Evolutionary conservation across 2,113 vertebrate genomes (phyloP).

Genomic region (Silurus glanis): DNA sequence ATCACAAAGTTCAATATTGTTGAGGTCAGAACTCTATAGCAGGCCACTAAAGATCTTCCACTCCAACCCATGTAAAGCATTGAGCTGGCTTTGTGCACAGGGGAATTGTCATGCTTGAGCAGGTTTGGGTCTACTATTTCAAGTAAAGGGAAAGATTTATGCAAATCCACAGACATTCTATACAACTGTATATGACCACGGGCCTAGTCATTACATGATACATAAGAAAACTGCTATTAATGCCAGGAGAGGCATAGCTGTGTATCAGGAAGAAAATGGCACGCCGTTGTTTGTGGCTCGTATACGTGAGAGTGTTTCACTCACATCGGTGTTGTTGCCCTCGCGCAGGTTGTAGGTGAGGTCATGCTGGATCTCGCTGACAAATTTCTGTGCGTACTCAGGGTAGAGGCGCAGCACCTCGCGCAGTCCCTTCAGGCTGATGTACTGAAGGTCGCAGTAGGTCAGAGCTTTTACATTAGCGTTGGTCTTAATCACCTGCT

Average conservation of each 20-base stretch:
- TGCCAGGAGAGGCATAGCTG: not conserved
- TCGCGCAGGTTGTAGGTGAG: constrained; percentile 81
- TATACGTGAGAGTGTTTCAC: constrained; percentile 49
- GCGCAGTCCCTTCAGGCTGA: constrained; percentile 78
- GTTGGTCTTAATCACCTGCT: constrained; percentile 82
- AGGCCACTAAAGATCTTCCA: too few species aligned
- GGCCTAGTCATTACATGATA: not conserved
- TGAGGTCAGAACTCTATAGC: too few species aligned
- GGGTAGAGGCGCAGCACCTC: constrained; percentile 80
- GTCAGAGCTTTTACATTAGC: constrained; percentile 81
- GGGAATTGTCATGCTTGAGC: too few species aligned
- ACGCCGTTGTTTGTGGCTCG: not conserved
- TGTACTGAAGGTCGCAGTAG: constrained; percentile 83
- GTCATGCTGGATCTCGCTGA: constrained; percentile 82
- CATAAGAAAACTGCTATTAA: not conserved
- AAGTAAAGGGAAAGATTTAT: too few species aligned
- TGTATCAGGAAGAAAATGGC: not conserved
- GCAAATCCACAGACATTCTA: too few species aligned
- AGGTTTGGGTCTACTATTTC: too few species aligned
- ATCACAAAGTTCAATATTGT: too few species aligned
- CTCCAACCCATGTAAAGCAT: too few species aligned
- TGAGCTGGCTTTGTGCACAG: too few species aligned
- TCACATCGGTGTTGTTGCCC: constrained; percentile 75
- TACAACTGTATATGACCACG: not conserved
- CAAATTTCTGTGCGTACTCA: constrained; percentile 80